Evolutionary conservation across 1,140 invertebrate genomes (phyloP), one percentile per base, ranked within the genome.

Genomic region (Bombus confusus): DNA sequence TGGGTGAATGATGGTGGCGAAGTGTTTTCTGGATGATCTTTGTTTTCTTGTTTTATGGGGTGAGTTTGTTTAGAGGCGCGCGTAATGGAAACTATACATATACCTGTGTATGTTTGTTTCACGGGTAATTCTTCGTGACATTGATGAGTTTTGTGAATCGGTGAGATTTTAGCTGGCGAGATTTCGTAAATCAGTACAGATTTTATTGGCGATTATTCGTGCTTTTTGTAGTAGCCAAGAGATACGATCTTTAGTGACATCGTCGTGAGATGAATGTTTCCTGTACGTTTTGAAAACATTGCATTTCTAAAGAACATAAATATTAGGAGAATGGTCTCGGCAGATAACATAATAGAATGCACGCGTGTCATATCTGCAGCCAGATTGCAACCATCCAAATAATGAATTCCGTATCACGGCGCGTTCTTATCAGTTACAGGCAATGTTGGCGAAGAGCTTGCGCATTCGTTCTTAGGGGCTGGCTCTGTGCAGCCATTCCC

Each of bases 331-430:
- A 62, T 62, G 66, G 64, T 69, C 39, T 73, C 74, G 82, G 80
- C 72, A 90, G 86, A 83, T 72, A n/a, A 59, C 15, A 76, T 88
- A 68, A 78, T 88, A 10, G 10, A 25, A 13, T 9, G 1, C 31
- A 28, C 62, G 91, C 93, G 94, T 95, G 94, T 89, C 88, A 41
- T 94, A 95, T 94, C 93, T 88, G 64, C 47, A 74, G 41, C 57
- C 41, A 62, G 84, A 80, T 62, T 57, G 81, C 77, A 88, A 81
- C 64, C 85, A 92, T 90, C 90, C 83, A 62, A 89, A 90, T 88
- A 94, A 94, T 93, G 90, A 87, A 95, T 94, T 93, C 94, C 87
- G 77, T 78, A 89, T 88, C 94, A 93, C 91, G 93, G 79, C 78
- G 47, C 87, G 83, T 77, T 86, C 89, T 94, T 95, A 94, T 94